phyloP scores from a whole-genome alignment of 2,797 vertebrate genomes.

The Sebastiscus tertius region DNA sequence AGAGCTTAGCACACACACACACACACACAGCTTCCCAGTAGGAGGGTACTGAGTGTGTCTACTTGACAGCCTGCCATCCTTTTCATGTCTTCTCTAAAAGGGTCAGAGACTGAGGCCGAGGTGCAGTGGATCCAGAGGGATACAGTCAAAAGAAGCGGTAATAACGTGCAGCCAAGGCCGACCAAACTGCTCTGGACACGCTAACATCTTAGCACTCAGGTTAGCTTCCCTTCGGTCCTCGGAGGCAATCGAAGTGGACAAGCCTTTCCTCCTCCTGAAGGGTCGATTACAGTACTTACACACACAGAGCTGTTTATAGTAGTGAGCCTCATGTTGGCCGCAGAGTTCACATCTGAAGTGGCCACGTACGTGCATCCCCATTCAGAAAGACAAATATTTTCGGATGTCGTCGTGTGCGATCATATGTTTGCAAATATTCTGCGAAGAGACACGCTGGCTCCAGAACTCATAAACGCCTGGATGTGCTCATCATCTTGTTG shows the following conservation, averaged over 20 bases:
- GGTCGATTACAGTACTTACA: constrained; percentile 7
- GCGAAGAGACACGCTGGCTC: neutral
- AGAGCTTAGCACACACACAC: neutral
- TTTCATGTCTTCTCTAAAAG: constrained; percentile 56
- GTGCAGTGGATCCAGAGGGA: constrained; percentile 39
- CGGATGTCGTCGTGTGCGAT: neutral
- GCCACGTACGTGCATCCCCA: neutral
- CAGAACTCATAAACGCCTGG: neutral
- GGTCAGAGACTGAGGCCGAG: constrained; percentile 48
- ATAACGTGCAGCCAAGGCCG: constrained; percentile 48
- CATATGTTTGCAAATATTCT: neutral
- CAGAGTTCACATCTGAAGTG: constrained; percentile 37
- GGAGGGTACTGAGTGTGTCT: constrained; percentile 6
- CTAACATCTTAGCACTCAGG: constrained; percentile 2
- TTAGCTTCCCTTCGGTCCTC: constrained; percentile 1
- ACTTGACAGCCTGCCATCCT: constrained; percentile 53
- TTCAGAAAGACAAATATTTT: constrained; percentile 45
- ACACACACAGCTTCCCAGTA: neutral
- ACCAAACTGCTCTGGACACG: constrained; percentile 6
- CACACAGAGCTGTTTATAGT: constrained; percentile 49
- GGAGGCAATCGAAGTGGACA: constrained; percentile 20
- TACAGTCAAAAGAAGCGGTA: constrained; percentile 29
- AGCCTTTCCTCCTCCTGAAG: constrained; percentile 8
- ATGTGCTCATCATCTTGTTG: constrained; percentile 7
- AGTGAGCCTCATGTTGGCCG: constrained; percentile 14